Conservation (phyloP, 2,113 vertebrate species). For the Sturnira hondurensis region DNA sequence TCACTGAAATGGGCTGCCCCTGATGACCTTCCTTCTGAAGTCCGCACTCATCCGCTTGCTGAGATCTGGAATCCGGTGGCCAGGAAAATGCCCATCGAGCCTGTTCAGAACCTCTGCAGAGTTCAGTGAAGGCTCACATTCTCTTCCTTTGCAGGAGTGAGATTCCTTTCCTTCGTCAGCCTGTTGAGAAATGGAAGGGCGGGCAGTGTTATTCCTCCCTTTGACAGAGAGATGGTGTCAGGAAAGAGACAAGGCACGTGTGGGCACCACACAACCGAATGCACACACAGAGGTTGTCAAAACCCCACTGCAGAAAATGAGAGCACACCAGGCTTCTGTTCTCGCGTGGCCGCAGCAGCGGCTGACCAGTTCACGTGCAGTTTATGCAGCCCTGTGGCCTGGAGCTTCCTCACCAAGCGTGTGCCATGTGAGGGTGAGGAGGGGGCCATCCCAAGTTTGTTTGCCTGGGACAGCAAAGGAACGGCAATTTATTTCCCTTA, state of each 20-base stretch:
- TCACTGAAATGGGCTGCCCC: neutral
- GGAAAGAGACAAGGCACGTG: neutral
- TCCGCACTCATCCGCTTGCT: neutral
- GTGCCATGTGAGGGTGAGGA: neutral
- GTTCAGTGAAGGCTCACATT: neutral
- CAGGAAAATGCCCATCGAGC: fast-evolving
- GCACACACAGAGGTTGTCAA: neutral
- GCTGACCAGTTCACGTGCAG: neutral
- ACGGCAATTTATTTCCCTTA: conserved; percentile 1
- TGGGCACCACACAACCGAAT: neutral
- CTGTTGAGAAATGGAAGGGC: neutral
- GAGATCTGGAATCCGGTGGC: neutral
- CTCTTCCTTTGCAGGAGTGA: neutral
- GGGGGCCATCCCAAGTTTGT: neutral
- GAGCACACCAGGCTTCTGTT: neutral
- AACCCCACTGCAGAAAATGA: neutral
- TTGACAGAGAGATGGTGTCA: neutral
- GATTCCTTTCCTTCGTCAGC: neutral
- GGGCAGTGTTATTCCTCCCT: neutral
- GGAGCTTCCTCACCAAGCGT: neutral
- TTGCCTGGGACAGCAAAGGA: conserved; percentile 36
- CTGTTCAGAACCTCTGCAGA: neutral
- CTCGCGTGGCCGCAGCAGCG: neutral
- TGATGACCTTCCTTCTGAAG: neutral
- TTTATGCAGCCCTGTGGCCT: neutral